phyloP scores from a whole-genome alignment of 2,797 vertebrate species.

The Myoxocephalus aenaeus region DNA sequence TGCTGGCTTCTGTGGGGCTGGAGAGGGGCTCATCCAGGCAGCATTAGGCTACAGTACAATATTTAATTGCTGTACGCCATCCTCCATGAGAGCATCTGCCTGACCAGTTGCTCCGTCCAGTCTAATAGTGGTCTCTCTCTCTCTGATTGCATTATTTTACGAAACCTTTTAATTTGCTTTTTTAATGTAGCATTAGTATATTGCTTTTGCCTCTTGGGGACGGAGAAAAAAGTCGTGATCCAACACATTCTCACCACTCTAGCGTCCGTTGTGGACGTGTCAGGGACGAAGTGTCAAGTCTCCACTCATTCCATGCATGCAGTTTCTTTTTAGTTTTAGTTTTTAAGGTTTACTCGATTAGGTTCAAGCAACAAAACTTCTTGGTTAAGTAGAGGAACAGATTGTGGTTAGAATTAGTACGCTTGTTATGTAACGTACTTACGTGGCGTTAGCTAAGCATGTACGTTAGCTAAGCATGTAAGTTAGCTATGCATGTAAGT shows the following conservation, averaged over 20 bases:
- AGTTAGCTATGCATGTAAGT: no score
- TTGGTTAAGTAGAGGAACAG: no score
- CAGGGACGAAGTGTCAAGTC: no score
- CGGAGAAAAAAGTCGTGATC: not conserved
- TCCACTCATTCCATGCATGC: not conserved
- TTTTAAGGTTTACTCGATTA: not conserved
- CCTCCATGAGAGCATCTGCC: not conserved
- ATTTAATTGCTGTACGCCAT: not conserved
- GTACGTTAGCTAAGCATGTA: no score
- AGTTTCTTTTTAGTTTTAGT: not conserved
- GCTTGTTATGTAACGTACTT: not conserved
- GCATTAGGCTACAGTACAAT: constrained; percentile 9
- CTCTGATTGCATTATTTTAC: not conserved
- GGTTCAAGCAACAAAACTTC: not conserved
- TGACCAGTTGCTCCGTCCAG: not conserved
- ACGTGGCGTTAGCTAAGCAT: no score
- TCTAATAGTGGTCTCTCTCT: not conserved
- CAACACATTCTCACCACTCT: not conserved
- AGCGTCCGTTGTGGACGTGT: no score
- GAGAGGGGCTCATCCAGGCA: constrained; percentile 2
- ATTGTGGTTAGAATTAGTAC: not conserved
- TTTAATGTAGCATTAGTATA: not conserved
- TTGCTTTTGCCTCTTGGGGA: not conserved
- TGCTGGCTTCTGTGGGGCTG: constrained; percentile 4
- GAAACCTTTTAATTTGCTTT: not conserved